Conservation (phyloP, 2,888 invertebrate species). For the Thelaira solivaga region DNA sequence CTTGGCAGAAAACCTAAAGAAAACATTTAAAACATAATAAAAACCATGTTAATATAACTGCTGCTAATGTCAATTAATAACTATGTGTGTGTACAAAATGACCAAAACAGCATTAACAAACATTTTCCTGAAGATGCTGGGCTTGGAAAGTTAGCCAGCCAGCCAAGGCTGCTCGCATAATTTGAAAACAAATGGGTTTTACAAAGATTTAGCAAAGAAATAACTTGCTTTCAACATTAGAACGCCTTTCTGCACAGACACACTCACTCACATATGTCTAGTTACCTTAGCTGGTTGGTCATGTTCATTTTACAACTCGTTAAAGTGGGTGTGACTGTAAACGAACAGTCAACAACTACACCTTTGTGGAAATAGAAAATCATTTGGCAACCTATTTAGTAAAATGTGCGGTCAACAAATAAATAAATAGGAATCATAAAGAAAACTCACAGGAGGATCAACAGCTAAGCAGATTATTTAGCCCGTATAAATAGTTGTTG, state of each 20-base stretch:
- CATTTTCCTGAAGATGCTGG: constrained; percentile 23
- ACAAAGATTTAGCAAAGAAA: neutral
- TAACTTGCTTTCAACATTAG: constrained; percentile 38
- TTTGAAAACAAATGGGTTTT: constrained; percentile 34
- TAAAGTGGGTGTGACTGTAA: constrained; percentile 56
- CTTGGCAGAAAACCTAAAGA: constrained; percentile 28
- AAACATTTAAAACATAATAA: constrained; percentile 30
- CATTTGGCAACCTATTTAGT: constrained; percentile 51
- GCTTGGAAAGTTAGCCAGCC: neutral
- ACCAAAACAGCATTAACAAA: neutral
- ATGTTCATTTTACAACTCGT: constrained; percentile 13
- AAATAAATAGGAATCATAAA: constrained; percentile 24
- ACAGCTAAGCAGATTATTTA: constrained; percentile 14
- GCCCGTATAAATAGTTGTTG: neutral
- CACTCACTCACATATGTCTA: too few species aligned
- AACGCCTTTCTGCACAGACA: constrained; percentile 42
- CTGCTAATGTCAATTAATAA: neutral
- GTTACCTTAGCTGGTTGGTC: too few species aligned
- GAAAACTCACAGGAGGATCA: constrained; percentile 19
- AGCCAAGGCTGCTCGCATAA: constrained; percentile 43
- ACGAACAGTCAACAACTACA: constrained; percentile 41
- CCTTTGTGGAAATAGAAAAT: constrained; percentile 27
- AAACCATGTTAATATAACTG: constrained; percentile 43
- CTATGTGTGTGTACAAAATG: neutral
- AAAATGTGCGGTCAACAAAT: constrained; percentile 41